Evolutionary conservation across 2,888 invertebrate genomes (phyloP), one percentile per base, ranked within the genome.

Genomic region (Calephelis perditalis): DNA sequence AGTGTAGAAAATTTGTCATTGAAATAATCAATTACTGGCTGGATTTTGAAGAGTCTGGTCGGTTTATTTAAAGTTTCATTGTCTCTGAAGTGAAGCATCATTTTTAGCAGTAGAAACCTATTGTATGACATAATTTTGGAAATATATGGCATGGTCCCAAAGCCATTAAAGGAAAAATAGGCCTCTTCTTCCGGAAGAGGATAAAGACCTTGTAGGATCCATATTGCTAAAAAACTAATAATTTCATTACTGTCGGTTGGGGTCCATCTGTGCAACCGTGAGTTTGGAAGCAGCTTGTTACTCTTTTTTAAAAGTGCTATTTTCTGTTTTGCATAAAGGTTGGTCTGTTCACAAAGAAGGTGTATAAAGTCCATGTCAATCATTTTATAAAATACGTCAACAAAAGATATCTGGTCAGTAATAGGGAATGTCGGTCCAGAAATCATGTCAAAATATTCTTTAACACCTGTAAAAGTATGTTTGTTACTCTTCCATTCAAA

Each of bases 121-220:
- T 70, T 71, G 58, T 69, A 71, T 0, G 68, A 63, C 69, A 73
- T 71, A 9, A 71, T 69, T 54, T 58, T 59, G 1, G 46, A 8
- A 49, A 70, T 68, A 44, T 66, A 68, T 0, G 63, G 66, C 68
- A 70, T 66, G 6, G 68, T 68, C 2, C 68, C 68, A 44, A 65
- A 70, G 15, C 70, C 70, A 46, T 71, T 69, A 35, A 66, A 68
- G 7, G 57, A 35, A 61, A 71, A 71, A 56, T 69, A 71, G 0
- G 54, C 9, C 47, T 68, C 58, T 40, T 73, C 71, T 7, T 64
- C 63, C 7, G 64, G 65, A n/a, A 68, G 52, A 12, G 70, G 71
- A 56, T 69, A 70, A 0, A 70, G 56, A 3, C 69, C 70, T 56
- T 69, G 70, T 15, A 70, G 46, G 54, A 70, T 66, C 0, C 56